Base-by-base conservation (phyloP, 2,797 vertebrate species). In the Melanotaenia boesemani region DNA sequence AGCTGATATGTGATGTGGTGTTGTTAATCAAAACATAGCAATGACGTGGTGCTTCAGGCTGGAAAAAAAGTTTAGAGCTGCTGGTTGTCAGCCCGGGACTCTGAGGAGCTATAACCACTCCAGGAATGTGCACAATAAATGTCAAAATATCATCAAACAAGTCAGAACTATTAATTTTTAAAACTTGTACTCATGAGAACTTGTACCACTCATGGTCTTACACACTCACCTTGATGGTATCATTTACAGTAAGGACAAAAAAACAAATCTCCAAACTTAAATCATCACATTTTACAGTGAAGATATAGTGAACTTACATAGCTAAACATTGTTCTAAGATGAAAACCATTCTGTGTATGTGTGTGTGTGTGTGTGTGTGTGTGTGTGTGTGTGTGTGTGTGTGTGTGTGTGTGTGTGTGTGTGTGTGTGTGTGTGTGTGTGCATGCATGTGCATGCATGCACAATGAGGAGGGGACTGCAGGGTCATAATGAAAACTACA, bases 401-500 rank as follows among this genome's bases (percentile, higher is more conserved):
- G 68, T 8, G 61, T 72, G 63, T 36, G 18, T 54, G 46, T 28
- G 10, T 41, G 24, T 54, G 46, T 39, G 16, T 44, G 68, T 22
- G 44, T 72, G 62, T 39, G n/a, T n/a, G n/a, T n/a, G n/a, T n/a
- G n/a, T 30, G 30, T 30, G 24, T 54, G 39, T 37, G 16, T 44
- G 68, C n/a, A n/a, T n/a, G n/a, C n/a, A n/a, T n/a, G n/a, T n/a
- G n/a, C n/a, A n/a, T 26, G 41, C 34, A 56, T 39, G 41, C 46
- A 39, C 22, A 24, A 7, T 44, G 20, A 63, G 55, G 32, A 59
- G 67, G 55, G 80, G 39, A 46, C 64, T 62, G 70, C 26, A 60
- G 50, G 28, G 63, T 56, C 24, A 26, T 52, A 67, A 69, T 56
- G 54, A 79, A 76, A 85, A 66, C 67, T 28, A 34, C 66, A 65